Base-by-base conservation (phyloP, 2,797 vertebrate genomes). In the Mus minutoides region DNA sequence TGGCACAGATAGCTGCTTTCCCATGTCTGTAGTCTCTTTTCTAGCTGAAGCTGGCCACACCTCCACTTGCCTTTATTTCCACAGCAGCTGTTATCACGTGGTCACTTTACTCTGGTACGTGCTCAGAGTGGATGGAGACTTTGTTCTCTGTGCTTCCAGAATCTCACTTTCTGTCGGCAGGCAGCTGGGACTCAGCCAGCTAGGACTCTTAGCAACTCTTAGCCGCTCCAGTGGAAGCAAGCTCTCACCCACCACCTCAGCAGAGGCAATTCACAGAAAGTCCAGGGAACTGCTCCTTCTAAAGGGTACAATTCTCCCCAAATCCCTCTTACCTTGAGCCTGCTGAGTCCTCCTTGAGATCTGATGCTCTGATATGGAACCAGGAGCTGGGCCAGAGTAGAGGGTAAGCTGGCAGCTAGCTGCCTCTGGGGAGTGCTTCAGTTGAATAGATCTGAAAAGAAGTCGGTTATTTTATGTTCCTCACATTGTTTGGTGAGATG, bases 141-240 rank as follows among this genome's bases (percentile, higher is more conserved):
- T 90, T 77, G 43, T 71, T 91, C 73, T 67, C 89, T 75, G 17
- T 85, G 64, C 64, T 95, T 92, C 82, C n/a, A 91, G 88, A 94
- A 83, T 78, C 52, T 95, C 31, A 1, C 6, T 90, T 96, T 49
- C 75, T 58, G 40, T 91, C 54, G 96, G 56, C 34, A 56, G 94
- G 88, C 92, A 95, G 84, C n/a, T 54, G 29, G 12, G 82, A 34
- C 82, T 40, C 82, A 64, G 58, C 85, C 90, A 94, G 90, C 37
- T 69, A 4, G 43, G 80, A 31, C 80, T 60, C 79, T 60, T 29
- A 60, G 56, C 87, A 94, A 87, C 34, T 71, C 29, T 58, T 26
- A 60, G 79, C 58, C 21, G 46, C 58, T 91, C 86, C 34, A 87
- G 73, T 49, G 71, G 91, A 88, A 87, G 19, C 22, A 46, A 85